Conservation (phyloP, 2,888 invertebrate genomes). For the Syrista parreyssii region DNA sequence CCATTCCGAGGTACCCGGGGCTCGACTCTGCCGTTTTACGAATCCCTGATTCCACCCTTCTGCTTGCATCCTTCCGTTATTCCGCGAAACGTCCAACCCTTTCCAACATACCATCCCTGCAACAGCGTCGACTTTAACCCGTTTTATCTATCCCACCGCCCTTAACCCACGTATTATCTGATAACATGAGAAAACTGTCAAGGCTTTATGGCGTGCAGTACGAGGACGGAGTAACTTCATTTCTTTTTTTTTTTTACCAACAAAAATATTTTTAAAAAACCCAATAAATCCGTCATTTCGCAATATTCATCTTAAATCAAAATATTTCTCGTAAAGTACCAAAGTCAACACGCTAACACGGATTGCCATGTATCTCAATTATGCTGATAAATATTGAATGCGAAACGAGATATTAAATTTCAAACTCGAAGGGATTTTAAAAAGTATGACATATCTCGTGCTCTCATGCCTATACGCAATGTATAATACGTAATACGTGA, state of each 20-base stretch:
- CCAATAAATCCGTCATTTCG: background rate
- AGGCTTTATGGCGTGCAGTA: background rate
- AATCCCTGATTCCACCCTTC: conserved; percentile 50
- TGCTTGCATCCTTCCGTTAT: background rate
- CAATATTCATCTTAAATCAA: background rate
- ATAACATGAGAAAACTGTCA: background rate
- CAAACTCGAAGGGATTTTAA: background rate
- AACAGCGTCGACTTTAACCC: background rate
- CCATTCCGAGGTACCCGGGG: conserved; percentile 48
- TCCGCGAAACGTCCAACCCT: background rate
- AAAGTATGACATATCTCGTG: background rate
- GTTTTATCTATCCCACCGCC: background rate
- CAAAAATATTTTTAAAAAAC: background rate
- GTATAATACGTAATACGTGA: background rate
- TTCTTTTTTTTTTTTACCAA: background rate
- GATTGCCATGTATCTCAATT: background rate
- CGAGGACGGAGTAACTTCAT: background rate
- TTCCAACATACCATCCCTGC: background rate
- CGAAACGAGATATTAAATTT: background rate
- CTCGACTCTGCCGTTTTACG: conserved; percentile 50
- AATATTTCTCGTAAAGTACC: background rate
- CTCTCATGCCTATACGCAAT: background rate
- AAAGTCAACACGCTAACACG: background rate
- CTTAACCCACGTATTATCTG: background rate
- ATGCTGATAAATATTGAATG: too few species aligned